Percentiles rank a stretch among this genome's conserved stretches.
Conservation (phyloP, 2,113 vertebrate species). For the Triplophysa dalaica region DNA sequence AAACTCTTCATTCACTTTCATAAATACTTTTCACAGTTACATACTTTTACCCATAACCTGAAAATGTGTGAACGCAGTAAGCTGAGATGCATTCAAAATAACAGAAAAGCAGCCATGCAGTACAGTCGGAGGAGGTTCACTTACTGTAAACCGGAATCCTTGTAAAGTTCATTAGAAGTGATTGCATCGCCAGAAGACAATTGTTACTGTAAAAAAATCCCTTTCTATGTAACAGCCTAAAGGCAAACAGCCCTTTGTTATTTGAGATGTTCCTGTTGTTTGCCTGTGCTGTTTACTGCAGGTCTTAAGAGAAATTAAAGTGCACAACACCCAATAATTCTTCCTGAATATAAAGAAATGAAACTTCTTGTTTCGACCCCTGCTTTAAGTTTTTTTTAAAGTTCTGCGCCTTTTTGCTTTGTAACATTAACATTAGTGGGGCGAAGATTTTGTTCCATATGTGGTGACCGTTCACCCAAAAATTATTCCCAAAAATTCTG, state of each 20-base stretch:
- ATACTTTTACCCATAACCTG: not conserved
- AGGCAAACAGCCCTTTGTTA: not conserved
- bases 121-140: slow-evolving; percentile 4
- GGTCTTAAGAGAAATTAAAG: not conserved
- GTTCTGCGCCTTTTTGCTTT: too few relatives aligned
- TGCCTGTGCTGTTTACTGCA: slow-evolving; percentile 9
- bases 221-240: not conserved
- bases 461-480: too few relatives aligned
- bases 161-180: slow-evolving; percentile 3
- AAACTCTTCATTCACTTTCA: too few relatives aligned
- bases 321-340: not conserved
- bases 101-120: not conserved
- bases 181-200: not conserved
- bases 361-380: slow-evolving; percentile 6
- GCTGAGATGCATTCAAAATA: not conserved
- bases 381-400: not conserved
- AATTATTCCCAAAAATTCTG: too few relatives aligned
- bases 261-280: slow-evolving; percentile 19
- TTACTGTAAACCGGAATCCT: not conserved
- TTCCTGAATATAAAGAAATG: not conserved
- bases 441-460: too few relatives aligned
- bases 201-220: slow-evolving; percentile 26
- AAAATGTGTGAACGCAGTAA: not conserved
- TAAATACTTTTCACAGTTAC: not conserved
- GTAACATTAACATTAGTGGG: too few relatives aligned